Base-by-base conservation (phyloP, 1,140 invertebrate species). In the Drosophila tani region DNA sequence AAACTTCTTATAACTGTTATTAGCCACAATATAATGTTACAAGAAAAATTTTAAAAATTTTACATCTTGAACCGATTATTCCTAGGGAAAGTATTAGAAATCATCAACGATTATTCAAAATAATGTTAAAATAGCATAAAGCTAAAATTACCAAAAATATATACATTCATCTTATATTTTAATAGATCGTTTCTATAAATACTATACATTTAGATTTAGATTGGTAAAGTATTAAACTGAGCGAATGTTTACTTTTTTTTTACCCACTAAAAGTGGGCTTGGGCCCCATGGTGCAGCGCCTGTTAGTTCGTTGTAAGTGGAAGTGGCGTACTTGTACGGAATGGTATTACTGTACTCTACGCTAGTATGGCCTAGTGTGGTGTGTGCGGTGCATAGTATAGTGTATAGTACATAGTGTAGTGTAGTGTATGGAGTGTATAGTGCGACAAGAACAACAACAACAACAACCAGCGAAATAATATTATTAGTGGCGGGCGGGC, bases 241-340 rank as follows among this genome's bases (percentile, higher is more conserved):
- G 32, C 32, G 32, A 35, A 35, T 21, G 21, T 21, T 3, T 21
- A 21, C 7, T 12, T 9, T 15, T 21, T 21, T 55, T 55, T 55
- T 9, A 0, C 19, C 2, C 2, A 38, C 6, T 1, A 40, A 21
- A 40, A 21, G 1, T 5, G 2, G 4, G 1, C n/a, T 4, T 1
- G 2, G 1, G 14, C 19, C 8, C 53, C 53, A 55, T 11, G 11
- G 53, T 55, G 51, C 62, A 35, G 59, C 27, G n/a, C 29, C 70
- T 45, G 59, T 65, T 78, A 81, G 81, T 79, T 75, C 68, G 81
- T 70, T 90, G 81, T 90, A 88, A 88, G 67, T 64, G 35, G 59
- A 65, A 57, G 40, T 41, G 27, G 38, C 38, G 14, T 40, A 40
- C 38, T 40, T 40, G 5, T 40, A 15, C 38, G 38, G 2, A 56